Conservation (phyloP, 2,113 vertebrate genomes). For the Ammospiza nelsoni region DNA sequence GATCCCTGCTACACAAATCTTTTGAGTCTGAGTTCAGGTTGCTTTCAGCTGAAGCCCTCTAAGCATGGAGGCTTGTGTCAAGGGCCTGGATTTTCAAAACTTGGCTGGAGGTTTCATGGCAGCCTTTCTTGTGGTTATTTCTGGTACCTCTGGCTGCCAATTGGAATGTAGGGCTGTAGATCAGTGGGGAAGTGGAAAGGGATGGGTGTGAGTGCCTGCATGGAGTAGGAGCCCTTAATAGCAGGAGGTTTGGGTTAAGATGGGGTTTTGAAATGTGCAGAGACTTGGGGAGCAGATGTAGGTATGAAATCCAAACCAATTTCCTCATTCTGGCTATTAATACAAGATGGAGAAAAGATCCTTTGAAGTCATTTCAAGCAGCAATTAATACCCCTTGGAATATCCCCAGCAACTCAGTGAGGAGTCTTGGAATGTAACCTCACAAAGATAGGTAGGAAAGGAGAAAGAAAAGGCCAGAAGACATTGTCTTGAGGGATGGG, state of each 20-base stretch:
- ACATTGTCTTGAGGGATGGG: fast-evolving
- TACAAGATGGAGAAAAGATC: background rate
- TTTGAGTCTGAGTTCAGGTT: background rate
- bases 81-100: slow-evolving; percentile 12
- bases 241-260: slow-evolving; percentile 4
- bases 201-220: background rate
- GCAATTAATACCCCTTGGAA: slow-evolving; percentile 17
- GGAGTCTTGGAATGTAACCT: background rate
- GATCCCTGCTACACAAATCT: background rate
- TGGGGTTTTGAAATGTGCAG: background rate
- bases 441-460: background rate
- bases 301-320: slow-evolving; percentile 17
- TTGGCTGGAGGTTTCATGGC: slow-evolving; percentile 31
- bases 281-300: slow-evolving; percentile 24
- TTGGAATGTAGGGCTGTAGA: background rate
- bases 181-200: slow-evolving; percentile 32
- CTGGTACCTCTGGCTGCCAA: slow-evolving; percentile 38
- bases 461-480: background rate
- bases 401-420: background rate
- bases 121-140: slow-evolving; percentile 65
- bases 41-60: background rate
- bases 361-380: slow-evolving; percentile 55
- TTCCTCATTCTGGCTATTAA: slow-evolving; percentile 27
- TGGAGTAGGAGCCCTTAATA: slow-evolving; percentile 37
- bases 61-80: slow-evolving; percentile 12